A percentile compares a stretch with the other conserved stretches of the same genome.
phyloP scores from a whole-genome alignment of 2,113 vertebrate species.

The Pycnonotus jocosus region DNA sequence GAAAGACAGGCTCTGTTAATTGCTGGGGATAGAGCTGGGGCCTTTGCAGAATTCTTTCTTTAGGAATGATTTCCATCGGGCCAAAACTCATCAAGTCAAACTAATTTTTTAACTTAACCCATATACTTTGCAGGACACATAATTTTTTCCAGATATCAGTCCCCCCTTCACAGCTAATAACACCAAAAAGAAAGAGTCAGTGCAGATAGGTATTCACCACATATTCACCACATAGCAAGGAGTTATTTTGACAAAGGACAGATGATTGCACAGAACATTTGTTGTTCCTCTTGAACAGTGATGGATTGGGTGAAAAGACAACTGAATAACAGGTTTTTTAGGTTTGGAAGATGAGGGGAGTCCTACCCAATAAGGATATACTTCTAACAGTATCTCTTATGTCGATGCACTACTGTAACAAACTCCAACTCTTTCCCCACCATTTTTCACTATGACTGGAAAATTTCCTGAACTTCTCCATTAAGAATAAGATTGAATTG shows the following conservation, averaged over 20 bases:
- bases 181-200: neutral
- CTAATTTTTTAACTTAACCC: neutral
- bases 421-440: neutral
- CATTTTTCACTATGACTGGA: neutral
- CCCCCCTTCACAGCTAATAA: neutral
- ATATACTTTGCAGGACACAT: fast-evolving
- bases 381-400: fast-evolving
- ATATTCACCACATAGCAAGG: neutral
- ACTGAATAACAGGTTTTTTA: neutral
- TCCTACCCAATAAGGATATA: fast-evolving
- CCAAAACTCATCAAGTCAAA: neutral
- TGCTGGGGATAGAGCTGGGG: neutral
- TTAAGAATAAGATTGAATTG: neutral
- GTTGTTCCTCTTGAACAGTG: neutral
- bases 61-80: neutral
- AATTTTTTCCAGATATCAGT: neutral
- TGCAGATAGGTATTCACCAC: too few species aligned
- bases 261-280: neutral
- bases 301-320: neutral
- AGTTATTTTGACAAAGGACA: neutral
- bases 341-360: neutral
- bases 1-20: neutral
- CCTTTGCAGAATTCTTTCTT: neutral
- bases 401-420: fast-evolving
- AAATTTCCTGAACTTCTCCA: neutral